Percentiles rank a stretch among this genome's conserved stretches.
Evolutionary conservation across 2,888 invertebrate species (phyloP).

Genomic region (Troglohyphantes excavatus): DNA sequence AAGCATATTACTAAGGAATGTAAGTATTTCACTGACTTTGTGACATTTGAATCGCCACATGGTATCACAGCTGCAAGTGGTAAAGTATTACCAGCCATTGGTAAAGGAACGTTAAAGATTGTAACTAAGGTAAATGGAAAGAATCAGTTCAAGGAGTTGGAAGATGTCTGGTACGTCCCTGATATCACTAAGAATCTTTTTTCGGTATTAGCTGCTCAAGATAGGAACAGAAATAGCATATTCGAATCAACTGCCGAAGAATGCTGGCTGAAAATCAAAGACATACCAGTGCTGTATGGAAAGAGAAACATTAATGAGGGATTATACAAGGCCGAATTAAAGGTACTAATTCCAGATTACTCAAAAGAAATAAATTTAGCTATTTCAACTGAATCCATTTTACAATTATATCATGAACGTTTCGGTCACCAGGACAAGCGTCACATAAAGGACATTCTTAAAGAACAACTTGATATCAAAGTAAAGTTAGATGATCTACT

Average conservation of each 20-base stretch:
- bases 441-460: conserved; percentile 13
- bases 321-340: conserved; percentile 33
- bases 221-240: conserved; percentile 36
- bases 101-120: conserved; percentile 51
- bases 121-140: conserved; percentile 19
- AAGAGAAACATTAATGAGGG: not conserved
- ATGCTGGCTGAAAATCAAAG: conserved; percentile 48
- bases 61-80: conserved; percentile 22
- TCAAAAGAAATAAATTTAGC: conserved; percentile 13
- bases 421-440: conserved; percentile 31
- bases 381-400: conserved; percentile 6
- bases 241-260: conserved; percentile 31
- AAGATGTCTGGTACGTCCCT: conserved; percentile 55
- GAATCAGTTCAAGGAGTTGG: conserved; percentile 18
- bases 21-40: conserved; percentile 13
- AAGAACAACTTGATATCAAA: not conserved
- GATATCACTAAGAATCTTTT: conserved; percentile 38
- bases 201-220: conserved; percentile 45
- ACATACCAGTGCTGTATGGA: conserved; percentile 23
- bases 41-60: conserved; percentile 38
- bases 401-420: conserved; percentile 34
- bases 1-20: conserved; percentile 31
- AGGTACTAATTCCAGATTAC: not conserved
- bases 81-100: conserved; percentile 47
- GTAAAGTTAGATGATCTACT: conserved; percentile 2